phyloP scores from a whole-genome alignment of 2,797 vertebrate genomes.

The Leucoraja ocellata region DNA sequence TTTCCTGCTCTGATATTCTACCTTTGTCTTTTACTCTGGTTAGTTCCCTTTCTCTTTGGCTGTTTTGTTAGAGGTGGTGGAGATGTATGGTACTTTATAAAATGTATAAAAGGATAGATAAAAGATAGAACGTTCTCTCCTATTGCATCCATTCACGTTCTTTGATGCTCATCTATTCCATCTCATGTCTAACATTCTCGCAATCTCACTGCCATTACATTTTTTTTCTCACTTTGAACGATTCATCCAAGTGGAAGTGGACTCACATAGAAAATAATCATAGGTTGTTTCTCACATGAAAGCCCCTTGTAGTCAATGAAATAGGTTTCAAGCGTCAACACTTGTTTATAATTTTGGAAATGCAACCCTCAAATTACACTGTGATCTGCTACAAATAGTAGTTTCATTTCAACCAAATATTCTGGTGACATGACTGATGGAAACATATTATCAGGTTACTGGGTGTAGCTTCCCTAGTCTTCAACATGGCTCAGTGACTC shows the following conservation, averaged over 20 bases:
- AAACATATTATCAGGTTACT: no score
- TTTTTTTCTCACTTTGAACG: neutral
- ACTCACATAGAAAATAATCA: neutral
- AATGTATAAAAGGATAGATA: no score
- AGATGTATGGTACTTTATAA: no score
- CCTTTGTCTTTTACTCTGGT: neutral
- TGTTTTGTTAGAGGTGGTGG: no score
- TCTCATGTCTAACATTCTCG: neutral
- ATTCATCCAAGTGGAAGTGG: neutral
- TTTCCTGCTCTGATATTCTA: neutral
- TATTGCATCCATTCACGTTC: neutral
- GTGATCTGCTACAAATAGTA: neutral
- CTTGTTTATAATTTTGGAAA: neutral
- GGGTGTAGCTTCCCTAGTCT: no score
- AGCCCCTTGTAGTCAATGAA: no score
- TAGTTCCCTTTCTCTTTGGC: neutral
- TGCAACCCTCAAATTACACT: neutral
- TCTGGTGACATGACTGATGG: no score
- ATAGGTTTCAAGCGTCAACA: no score
- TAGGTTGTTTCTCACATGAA: no score
- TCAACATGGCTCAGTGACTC: no score
- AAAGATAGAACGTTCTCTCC: no score
- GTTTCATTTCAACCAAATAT: neutral
- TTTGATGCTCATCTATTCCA: neutral
- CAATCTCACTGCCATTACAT: neutral